These are phyloP conservation scores for Drosophila ananassae DNA, from an alignment of 1,140 invertebrate genomes.

Conservation along the genomic window DNA sequence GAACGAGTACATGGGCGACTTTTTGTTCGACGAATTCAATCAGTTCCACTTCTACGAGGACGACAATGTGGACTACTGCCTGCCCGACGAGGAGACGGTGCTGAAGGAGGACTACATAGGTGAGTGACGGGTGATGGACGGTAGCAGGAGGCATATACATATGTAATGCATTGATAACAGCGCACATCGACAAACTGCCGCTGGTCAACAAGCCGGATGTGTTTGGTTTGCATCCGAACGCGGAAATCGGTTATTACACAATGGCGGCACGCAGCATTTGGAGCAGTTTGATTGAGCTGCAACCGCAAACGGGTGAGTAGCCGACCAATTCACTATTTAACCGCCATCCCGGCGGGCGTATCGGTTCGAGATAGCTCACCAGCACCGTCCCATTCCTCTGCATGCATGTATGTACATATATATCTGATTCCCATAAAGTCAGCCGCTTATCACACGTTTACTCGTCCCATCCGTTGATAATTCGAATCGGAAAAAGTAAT, in stretches of 20 bases:
- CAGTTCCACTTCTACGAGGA: constrained; percentile 95
- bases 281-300: constrained; percentile 92
- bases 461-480: constrained; percentile 37
- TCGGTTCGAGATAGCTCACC: constrained; percentile 33
- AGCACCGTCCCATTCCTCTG: background rate
- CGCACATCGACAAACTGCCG: constrained; percentile 89
- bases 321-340: constrained; percentile 17
- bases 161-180: constrained; percentile 68
- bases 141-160: constrained; percentile 33
- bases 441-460: constrained; percentile 12
- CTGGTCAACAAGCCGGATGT: constrained; percentile 92
- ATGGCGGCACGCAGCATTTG: constrained; percentile 93
- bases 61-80: constrained; percentile 89
- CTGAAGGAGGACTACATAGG: constrained; percentile 89
- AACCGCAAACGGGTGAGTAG: constrained; percentile 91
- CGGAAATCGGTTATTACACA: constrained; percentile 96
- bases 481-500: constrained; percentile 52
- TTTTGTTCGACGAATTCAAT: constrained; percentile 94
- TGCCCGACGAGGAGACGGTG: constrained; percentile 88
- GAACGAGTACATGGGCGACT: constrained; percentile 97
- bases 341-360: constrained; percentile 25
- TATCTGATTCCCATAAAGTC: constrained; percentile 2
- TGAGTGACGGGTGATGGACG: constrained; percentile 67
- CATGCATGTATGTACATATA: background rate
- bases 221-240: constrained; percentile 95